Conservation (phyloP, 2,113 vertebrate genomes). For the Panurus biarmicus region DNA sequence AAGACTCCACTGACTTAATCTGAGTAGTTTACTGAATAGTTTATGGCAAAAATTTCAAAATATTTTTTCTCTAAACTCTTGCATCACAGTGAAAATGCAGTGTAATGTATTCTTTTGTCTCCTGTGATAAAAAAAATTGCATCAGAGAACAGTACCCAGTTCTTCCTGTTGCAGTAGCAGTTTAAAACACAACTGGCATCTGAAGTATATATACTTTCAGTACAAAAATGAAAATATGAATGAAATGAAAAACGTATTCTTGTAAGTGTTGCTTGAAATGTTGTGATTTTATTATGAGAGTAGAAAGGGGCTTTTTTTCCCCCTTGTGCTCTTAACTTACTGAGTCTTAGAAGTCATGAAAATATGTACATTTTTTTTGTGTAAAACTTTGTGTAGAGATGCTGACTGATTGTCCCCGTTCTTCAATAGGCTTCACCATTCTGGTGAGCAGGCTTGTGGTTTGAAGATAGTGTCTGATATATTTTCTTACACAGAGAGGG, state of each 20-base stretch:
- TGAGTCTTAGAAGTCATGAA: not conserved
- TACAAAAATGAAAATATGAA: too few relatives aligned
- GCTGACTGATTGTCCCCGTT: not conserved
- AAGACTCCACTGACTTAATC: not conserved
- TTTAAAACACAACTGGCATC: not conserved
- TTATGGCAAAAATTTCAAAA: not conserved
- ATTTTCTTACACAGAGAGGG: slow-evolving; percentile 78
- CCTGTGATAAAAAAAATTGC: not conserved
- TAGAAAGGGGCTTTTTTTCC: not conserved
- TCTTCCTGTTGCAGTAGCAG: not conserved
- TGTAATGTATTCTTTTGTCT: not conserved
- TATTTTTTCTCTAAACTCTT: not conserved
- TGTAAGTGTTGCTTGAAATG: not conserved
- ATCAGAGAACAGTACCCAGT: not conserved
- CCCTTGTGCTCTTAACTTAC: not conserved
- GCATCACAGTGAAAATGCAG: not conserved
- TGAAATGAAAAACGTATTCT: not conserved
- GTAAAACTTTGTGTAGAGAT: not conserved
- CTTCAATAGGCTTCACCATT: not conserved
- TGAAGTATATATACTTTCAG: not conserved
- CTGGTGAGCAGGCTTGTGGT: not conserved
- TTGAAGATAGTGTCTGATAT: not conserved
- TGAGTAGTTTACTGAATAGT: not conserved
- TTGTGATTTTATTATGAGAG: not conserved
- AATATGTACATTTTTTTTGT: not conserved